Conservation (phyloP, 1,140 invertebrate genomes). For the Sitobion miscanthi region DNA sequence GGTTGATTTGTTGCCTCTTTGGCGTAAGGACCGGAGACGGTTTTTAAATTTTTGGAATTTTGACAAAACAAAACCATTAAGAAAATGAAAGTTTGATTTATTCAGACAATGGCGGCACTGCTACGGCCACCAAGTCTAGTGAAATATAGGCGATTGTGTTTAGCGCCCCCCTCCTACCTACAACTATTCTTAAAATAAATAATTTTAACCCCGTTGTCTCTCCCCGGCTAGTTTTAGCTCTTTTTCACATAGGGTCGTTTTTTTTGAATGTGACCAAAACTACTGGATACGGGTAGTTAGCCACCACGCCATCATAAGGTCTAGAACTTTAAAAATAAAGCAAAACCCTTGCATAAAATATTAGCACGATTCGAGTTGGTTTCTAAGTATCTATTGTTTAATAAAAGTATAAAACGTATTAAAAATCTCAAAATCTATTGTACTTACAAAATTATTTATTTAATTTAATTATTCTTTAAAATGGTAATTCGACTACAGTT, state of each 20-base stretch:
- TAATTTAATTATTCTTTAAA: background rate
- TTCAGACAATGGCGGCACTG: conserved; percentile 29
- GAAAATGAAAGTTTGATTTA: conserved; percentile 57
- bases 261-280: conserved; percentile 25
- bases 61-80: conserved; percentile 55
- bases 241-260: background rate
- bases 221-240: background rate
- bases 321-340: background rate
- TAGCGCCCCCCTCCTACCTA: background rate
- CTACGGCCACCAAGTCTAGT: background rate
- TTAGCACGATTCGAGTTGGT: background rate
- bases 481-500: background rate
- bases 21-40: background rate
- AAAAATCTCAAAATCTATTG: background rate
- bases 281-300: conserved; percentile 18
- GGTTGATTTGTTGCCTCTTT: conserved; percentile 51
- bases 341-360: background rate
- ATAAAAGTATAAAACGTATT: background rate
- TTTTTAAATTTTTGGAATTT: conserved; percentile 55
- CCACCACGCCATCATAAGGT: background rate
- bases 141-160: conserved; percentile 38
- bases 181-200: conserved; percentile 32
- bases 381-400: background rate
- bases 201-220: conserved; percentile 14
- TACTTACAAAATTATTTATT: conserved; percentile 3